These are phyloP conservation scores for Perithous albicinctus DNA, from an alignment of 2,888 invertebrate genomes.

Conservation along the genomic window DNA sequence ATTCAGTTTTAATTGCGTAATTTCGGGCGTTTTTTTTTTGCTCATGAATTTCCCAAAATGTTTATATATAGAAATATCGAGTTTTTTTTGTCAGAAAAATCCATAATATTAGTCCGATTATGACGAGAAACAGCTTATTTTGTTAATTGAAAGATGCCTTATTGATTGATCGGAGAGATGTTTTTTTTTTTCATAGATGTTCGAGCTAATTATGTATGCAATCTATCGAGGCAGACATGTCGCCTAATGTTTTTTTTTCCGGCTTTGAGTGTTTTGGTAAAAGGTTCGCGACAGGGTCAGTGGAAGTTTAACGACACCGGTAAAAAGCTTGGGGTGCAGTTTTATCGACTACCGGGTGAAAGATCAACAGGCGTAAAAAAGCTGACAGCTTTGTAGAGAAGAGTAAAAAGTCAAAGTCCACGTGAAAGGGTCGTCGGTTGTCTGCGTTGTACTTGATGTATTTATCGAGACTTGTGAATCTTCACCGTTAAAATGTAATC, in stretches of 20 bases:
- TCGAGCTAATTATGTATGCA: too few species aligned
- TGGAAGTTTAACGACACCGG: conserved; percentile 25
- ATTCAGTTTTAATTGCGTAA: too few species aligned
- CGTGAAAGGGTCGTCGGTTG: background rate
- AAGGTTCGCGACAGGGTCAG: conserved; percentile 20
- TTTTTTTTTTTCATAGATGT: too few species aligned
- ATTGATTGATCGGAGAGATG: too few species aligned
- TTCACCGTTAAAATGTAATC: background rate
- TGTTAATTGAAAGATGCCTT: too few species aligned
- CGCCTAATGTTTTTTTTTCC: background rate
- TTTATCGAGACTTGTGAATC: conserved; percentile 1
- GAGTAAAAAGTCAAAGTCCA: background rate
- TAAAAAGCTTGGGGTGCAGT: conserved; percentile 2
- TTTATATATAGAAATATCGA: too few species aligned
- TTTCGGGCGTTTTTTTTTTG: too few species aligned
- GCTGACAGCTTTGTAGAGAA: conserved; percentile 7
- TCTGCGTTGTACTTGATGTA: background rate
- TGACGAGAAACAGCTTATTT: too few species aligned
- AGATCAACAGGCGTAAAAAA: conserved; percentile 47
- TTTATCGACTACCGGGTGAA: conserved; percentile 25
- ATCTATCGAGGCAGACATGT: too few species aligned
- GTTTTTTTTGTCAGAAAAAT: too few species aligned
- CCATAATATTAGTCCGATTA: too few species aligned
- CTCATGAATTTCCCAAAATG: too few species aligned
- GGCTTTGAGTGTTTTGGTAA: background rate